Evolutionary conservation across 30 jellyfish, hydroid and myxozoan species (phyloP), one percentile per base, ranked within the genome.

Genomic region (Sanderia malayensis): DNA sequence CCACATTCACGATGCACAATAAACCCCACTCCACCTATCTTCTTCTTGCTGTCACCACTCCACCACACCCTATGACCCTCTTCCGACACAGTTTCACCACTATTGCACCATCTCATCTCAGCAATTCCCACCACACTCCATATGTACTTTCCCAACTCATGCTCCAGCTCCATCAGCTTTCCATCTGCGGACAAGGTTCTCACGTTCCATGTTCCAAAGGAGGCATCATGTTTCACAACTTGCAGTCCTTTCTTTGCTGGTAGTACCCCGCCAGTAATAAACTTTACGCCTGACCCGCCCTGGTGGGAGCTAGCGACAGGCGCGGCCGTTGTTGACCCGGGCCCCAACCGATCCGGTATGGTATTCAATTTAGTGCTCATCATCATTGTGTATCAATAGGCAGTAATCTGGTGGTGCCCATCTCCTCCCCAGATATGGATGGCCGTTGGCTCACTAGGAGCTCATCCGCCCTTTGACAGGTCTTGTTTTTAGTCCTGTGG

Each of bases 201-300:
- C n/a, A 76, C 88, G 31, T 76, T 76, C 88, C 88, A 76, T 21
- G 88, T 76, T 23, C 88, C 84, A 44, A 76, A 61, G 71, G 88
- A 61, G 41, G 32, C 71, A n/a, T 64, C 82, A 24, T 34, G 73
- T 34, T 76, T 76, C 62, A 58, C 86, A 19, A 62, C 19, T 31
- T 41, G 34, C n/a, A 41, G 46, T 22, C 29, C 26, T n/a, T n/a
- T n/a, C n/a, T n/a, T n/a, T n/a, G n/a, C n/a, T n/a, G n/a, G n/a
- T n/a, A n/a, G n/a, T n/a, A n/a, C n/a, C 70, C 70, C 81, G 49
- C 70, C 70, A 68, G 81, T 68, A 68, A 44, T 71, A 68, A 32
- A 68, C 68, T 44, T 68, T 20, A 23, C 81, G 46, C 81, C 77
- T n/a, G 77, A 65, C 30, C 26, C 81, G 71, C 70, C 81, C n/a